Evolutionary conservation across 2,797 vertebrate species (phyloP), one percentile per base, ranked within the genome.

Genomic region (Paedocypris micromegethes): DNA sequence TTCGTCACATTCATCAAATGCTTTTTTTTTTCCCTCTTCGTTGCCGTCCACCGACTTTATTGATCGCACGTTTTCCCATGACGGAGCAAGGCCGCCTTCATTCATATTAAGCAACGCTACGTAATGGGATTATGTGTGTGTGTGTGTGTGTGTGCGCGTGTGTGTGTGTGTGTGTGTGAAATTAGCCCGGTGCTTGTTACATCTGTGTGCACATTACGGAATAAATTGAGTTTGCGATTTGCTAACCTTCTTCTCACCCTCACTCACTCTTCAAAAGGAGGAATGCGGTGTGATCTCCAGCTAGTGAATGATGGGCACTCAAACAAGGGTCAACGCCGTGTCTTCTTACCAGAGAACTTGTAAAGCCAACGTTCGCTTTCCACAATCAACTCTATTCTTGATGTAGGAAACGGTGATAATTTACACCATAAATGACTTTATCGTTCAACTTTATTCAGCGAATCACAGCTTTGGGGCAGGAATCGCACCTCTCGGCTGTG

Each of bases 31-130:
- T 23, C 7, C 4, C 38, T 5, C 1, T 38, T 54, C 23, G 46
- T 74, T 62, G 49, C 52, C 58, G 46, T 71, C 40, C 47, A 62
- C 58, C 48, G 5, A 63, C 37, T 63, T 38, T 66, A 65, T 71
- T 69, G 58, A 48, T 66, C 43, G 44, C 3, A 3, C 43, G 58
- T 4, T n/a, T 56, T 55, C 53, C 41, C 39, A 44, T 38, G 53
- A 45, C 66, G 59, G 44, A 6, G 37, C 59, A 59, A 43, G 54
- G 61, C 63, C 59, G 66, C 9, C 61, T 72, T 68, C 37, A 64
- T 52, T 72, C 61, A 72, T 69, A 55, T 72, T 74, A 74, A 71
- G 9, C 65, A 66, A 64, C 51, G 4, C 39, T 23, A 53, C 59
- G 50, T 9, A 60, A 61, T 8, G 54, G 4, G 58, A 61, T 59